A percentile compares a stretch with the other conserved stretches of the same genome.
Evolutionary conservation across 2,888 invertebrate species (phyloP).

Genomic region (Heliconius aoede): DNA sequence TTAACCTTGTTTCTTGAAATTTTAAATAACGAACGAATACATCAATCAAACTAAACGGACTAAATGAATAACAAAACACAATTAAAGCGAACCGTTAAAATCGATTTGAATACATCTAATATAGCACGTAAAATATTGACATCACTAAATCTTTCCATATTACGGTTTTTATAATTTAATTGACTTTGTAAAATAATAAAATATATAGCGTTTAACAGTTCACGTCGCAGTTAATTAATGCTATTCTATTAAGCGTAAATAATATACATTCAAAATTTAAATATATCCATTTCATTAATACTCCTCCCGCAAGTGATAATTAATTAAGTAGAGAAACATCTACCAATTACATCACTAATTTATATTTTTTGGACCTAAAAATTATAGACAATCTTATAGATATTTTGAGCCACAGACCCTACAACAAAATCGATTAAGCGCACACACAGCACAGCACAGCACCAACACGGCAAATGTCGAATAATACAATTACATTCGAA

Average conservation of each 20-base stretch:
- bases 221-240: constrained; percentile 14
- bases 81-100: constrained; percentile 39
- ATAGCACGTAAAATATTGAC: constrained; percentile 36
- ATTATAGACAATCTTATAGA: not conserved
- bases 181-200: constrained; percentile 17
- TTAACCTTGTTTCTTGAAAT: constrained; percentile 33
- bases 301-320: not conserved
- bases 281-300: not conserved
- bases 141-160: constrained; percentile 33
- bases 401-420: not conserved
- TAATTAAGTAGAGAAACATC: not conserved
- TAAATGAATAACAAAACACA: constrained; percentile 27
- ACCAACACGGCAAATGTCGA: constrained; percentile 45
- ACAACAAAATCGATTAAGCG: constrained; percentile 17
- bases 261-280: not conserved
- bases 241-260: constrained; percentile 11
- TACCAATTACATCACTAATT: not conserved
- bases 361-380: not conserved
- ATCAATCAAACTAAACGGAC: constrained; percentile 35
- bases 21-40: constrained; percentile 29
- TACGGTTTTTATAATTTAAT: constrained; percentile 23
- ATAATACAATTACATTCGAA: constrained; percentile 58
- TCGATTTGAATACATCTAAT: constrained; percentile 33
- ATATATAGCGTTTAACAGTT: constrained; percentile 10
- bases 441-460: constrained; percentile 15